Evolutionary conservation across 2,797 vertebrate species (phyloP), one percentile per base, ranked within the genome.

Genomic region (Acipenser oxyrinchus): DNA sequence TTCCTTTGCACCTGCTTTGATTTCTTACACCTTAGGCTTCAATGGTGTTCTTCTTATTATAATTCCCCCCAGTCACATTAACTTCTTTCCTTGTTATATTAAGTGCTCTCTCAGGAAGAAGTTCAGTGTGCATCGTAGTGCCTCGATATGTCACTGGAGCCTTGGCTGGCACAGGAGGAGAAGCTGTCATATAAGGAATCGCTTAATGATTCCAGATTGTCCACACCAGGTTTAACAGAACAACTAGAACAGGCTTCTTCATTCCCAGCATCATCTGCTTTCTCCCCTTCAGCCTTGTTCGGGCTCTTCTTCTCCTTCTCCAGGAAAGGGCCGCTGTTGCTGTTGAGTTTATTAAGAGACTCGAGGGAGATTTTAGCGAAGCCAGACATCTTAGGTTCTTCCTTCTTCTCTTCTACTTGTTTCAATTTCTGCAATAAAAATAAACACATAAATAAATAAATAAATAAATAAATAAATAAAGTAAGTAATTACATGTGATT

Each of bases 151-250:
- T 91, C 90, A 5, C 89, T 90, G 50, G 93, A 96, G 73, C 83
- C 88, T 74, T 93, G 93, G 72, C 93, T 95, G 78, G 91, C 76
- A 51, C 91, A 93, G 6, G 93, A 93, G 68, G 93, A 95, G 85
- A 95, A 94, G 74, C 93, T 94, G 64, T 96, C 91, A 0, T 94
- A 96, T 1, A 95, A 86, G 10, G 93, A 95, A 82, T 95, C 91
- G 0, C 92, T 93, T 74, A 94, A 77, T 48, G 92, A 93, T 70
- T 90, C 90, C 64, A 80, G 73, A 6, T 89, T 85, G 72, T 94
- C 91, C 18, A 60, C 8, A 0, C 82, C 82, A 0, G 87, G 83
- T 74, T 79, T 83, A 15, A 79, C 71, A 0, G 77, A 87, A 72
- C 82, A 85, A 59, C 73, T 82, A 69, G 87, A 77, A 69, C 88